Percentiles rank a stretch among this genome's conserved stretches.
These are phyloP conservation scores for Pangasius mekongensis DNA, from an alignment of 2,797 vertebrate genomes.

Conservation along the genomic window DNA sequence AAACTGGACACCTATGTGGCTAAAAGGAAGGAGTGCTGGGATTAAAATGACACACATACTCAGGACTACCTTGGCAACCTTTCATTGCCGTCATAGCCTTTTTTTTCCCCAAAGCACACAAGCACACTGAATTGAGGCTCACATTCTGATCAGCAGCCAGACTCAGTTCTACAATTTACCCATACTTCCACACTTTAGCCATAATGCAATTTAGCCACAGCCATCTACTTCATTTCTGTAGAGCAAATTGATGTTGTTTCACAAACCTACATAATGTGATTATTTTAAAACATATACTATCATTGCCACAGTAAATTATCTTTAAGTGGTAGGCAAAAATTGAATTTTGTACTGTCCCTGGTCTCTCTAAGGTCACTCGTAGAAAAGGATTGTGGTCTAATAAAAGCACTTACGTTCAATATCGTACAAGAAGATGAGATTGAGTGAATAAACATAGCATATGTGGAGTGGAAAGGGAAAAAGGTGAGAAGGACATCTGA, in stretches of 20 bases:
- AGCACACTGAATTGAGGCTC: background rate
- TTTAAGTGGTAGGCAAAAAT: background rate
- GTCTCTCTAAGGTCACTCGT: background rate
- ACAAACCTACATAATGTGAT: slow-evolving; percentile 12
- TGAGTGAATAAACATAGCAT: background rate
- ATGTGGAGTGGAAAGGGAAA: slow-evolving; percentile 38
- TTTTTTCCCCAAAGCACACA: background rate
- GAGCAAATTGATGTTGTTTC: slow-evolving; percentile 9
- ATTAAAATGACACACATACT: slow-evolving; percentile 32
- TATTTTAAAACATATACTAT: slow-evolving; percentile 5
- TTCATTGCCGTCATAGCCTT: background rate
- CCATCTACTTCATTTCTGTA: slow-evolving; percentile 10
- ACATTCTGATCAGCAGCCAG: slow-evolving; percentile 7
- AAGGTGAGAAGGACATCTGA: slow-evolving; percentile 48
- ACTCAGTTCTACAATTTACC: background rate
- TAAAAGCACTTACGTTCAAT: slow-evolving; percentile 6
- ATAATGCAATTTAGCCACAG: background rate
- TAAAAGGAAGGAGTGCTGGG: slow-evolving; percentile 1
- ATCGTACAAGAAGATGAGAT: background rate
- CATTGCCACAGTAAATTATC: background rate
- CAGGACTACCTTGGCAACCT: slow-evolving; percentile 18
- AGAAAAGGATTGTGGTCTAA: background rate
- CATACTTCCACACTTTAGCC: background rate
- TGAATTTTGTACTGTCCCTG: background rate
- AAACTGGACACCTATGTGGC: slow-evolving; percentile 18